Evolutionary conservation across 2,888 invertebrate genomes (phyloP), one percentile per base, ranked within the genome.

Genomic region (Drosophila imparisetae): DNA sequence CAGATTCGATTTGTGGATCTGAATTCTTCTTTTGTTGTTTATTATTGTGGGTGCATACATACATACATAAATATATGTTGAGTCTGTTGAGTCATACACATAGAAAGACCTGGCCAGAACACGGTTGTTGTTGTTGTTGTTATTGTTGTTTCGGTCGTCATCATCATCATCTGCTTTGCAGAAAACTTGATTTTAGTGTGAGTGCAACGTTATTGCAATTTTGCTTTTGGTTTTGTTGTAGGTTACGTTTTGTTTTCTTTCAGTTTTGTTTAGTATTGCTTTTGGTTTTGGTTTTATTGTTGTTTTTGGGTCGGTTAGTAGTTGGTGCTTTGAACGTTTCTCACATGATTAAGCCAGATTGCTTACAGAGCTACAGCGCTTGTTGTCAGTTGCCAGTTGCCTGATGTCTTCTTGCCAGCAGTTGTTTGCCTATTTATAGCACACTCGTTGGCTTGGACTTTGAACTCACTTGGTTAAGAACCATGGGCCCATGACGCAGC

Each of bases 291-390:
- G 50, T 45, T 54, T 40, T 57, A 69, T 80, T 70, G 58, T 57
- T 65, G 54, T 54, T 75, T 79, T 75, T 67, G 64, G 62, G 29
- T 63, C 70, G 66, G 59, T 76, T 80, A 70, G 78, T 66, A 27
- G 55, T 38, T 74, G 69, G 57, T 59, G 68, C 59, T 68, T 69
- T 75, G 75, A 79, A 72, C 75, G 88, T 81, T 90, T 90, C 90
- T 90, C 86, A 87, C 90, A 87, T 87, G 90, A 87, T 87, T 87
- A 87, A 87, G 89, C 82, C 82, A 80, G 86, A 87, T 87, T 90
- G 90, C 86, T 86, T 85, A 82, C 82, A 89, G 57, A 18, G 75
- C 64, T 75, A 68, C 64, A 53, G 59, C 21, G 18, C 50, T 42
- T 58, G 24, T 34, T 15, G 53, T 36, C 45, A 21, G 45, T 45